Conservation (phyloP, 2,113 vertebrate genomes). For the Geococcyx californianus region DNA sequence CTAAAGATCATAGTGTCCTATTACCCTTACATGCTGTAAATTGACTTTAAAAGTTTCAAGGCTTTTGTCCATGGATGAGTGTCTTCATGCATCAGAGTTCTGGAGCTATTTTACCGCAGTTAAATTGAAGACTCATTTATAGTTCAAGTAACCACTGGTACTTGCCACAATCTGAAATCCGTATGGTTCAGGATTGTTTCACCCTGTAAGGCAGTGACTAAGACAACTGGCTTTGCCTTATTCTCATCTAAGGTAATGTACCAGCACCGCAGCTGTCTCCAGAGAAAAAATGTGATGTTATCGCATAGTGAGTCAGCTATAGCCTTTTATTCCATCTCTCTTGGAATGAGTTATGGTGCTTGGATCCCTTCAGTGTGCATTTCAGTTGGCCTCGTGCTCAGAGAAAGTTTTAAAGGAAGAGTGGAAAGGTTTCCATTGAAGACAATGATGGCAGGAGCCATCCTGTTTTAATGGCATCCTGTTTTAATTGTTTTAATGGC, state of each 20-base stretch:
- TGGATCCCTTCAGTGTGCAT: not conserved
- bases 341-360: not conserved
- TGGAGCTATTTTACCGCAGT: not conserved
- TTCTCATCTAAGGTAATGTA: not conserved
- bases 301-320: not conserved
- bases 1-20: not conserved
- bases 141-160: not conserved
- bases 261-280: not conserved
- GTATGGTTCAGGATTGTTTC: not conserved
- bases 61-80: not conserved
- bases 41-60: not conserved
- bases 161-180: not conserved
- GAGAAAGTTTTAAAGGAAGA: not conserved
- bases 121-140: not conserved
- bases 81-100: not conserved
- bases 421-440: not conserved
- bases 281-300: not conserved
- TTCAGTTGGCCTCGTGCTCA: not conserved
- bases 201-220: not conserved
- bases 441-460: not conserved
- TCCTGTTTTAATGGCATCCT: not conserved
- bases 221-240: not conserved
- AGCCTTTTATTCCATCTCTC: not conserved
- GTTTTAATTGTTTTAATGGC: not conserved
- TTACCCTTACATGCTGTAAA: not conserved